A percentile compares a stretch with the other conserved stretches of the same genome.
Conservation (phyloP, 1,140 invertebrate species). For the Medauroidea extradentata region DNA sequence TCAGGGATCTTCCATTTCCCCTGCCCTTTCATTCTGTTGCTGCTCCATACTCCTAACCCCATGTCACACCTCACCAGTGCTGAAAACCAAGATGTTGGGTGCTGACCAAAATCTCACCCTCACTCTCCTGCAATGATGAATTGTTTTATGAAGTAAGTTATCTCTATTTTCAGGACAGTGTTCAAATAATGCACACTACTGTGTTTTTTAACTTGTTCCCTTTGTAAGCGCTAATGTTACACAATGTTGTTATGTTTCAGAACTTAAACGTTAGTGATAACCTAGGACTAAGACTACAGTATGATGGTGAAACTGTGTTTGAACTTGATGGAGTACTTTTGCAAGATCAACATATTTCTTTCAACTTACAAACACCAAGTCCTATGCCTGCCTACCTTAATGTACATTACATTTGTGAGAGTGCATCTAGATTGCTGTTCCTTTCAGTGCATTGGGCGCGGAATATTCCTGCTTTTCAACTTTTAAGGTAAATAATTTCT, state of each 20-base stretch:
- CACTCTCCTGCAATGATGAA: too few relatives aligned
- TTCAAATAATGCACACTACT: too few relatives aligned
- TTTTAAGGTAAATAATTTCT: conserved; percentile 56
- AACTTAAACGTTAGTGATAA: conserved; percentile 48
- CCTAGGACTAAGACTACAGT: conserved; percentile 25
- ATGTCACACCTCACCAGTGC: too few relatives aligned
- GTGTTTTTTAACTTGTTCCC: too few relatives aligned
- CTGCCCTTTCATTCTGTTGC: too few relatives aligned
- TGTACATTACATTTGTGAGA: conserved; percentile 89
- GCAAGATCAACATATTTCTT: conserved; percentile 62
- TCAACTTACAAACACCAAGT: conserved; percentile 77
- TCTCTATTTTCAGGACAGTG: too few relatives aligned
- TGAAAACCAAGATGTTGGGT: too few relatives aligned
- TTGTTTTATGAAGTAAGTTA: too few relatives aligned
- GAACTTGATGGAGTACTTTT: conserved; percentile 57
- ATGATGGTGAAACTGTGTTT: conserved; percentile 42
- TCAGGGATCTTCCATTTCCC: too few relatives aligned
- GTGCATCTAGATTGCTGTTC: conserved; percentile 82
- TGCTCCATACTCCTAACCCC: too few relatives aligned
- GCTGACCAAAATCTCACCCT: too few relatives aligned
- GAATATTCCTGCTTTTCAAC: conserved; percentile 76
- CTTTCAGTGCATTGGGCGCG: conserved; percentile 84
- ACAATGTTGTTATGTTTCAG: conserved; percentile 34
- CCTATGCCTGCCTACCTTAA: conserved; percentile 77
- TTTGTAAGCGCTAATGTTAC: too few relatives aligned